Base-by-base conservation (phyloP, 2,797 vertebrate species). In the Denticeps clupeoides region DNA sequence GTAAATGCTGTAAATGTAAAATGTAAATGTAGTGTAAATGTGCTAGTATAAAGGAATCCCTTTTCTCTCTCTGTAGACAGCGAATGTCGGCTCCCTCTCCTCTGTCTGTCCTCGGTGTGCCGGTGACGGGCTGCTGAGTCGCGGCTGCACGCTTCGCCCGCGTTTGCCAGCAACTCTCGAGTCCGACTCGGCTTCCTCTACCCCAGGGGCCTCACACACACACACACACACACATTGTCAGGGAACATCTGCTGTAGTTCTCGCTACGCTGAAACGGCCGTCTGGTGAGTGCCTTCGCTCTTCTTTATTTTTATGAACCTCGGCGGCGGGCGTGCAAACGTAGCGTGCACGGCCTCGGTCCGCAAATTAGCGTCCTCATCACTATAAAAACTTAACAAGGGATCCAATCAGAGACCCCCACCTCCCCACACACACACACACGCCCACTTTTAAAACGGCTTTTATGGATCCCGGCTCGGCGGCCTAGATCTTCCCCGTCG, bases 221-320 rank as follows among this genome's bases (percentile, higher is more conserved):
- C n/a, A 31, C 9, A 13, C 51, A 40, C 41, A 40, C 44, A 51
- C 44, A 53, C 42, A 31, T 41, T 51, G 51, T 58, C 44, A 62
- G 45, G 31, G 37, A 49, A 50, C 63, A 67, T 62, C 59, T 68
- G 59, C 56, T 62, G 35, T 59, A 56, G 57, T 59, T 45, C 60
- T 37, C 40, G 40, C 16, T 56, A n/a, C 8, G 31, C 41, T 7
- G 13, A 29, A 40, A 13, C 10, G 5, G 23, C 35, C 6, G 19
- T 26, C 21, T 42, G 13, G 21, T 27, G 15, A 6, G 19, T 11
- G 19, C 6, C 12, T 33, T 12, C 19, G 25, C 12, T 13, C 45
- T 21, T 28, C 25, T 11, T 25, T 45, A 24, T 28, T 13, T 15
- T 8, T 29, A 26, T 16, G 24, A n/a, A n/a, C n/a, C n/a, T n/a